Conservation (phyloP, 2,113 vertebrate species). For the Ursus arctos region DNA sequence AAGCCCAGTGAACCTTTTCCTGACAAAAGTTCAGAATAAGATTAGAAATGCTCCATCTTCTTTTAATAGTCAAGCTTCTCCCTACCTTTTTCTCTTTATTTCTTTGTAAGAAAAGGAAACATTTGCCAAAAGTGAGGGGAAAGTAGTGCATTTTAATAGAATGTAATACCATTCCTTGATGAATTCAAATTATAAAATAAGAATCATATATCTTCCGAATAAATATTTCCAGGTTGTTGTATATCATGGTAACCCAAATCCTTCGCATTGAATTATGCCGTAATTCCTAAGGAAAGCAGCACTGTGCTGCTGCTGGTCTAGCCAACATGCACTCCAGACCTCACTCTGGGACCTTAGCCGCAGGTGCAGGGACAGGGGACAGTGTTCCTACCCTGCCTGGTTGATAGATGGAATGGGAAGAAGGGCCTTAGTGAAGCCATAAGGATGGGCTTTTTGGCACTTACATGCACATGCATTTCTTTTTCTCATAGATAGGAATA, state of each 20-base stretch:
- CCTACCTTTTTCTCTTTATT: background rate
- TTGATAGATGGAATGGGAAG: background rate
- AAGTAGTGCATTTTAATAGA: background rate
- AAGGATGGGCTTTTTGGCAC: conserved; percentile 26
- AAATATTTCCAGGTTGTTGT: background rate
- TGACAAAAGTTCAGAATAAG: background rate
- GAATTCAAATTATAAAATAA: conserved; percentile 33
- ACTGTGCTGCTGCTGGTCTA: background rate
- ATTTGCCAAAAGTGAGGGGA: background rate
- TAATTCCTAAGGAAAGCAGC: background rate
- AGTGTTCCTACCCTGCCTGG: background rate
- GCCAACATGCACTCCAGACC: background rate
- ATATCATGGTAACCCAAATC: background rate
- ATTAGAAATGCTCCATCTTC: background rate
- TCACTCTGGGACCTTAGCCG: background rate
- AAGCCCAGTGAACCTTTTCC: background rate
- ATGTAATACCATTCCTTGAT: background rate
- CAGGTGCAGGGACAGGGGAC: background rate
- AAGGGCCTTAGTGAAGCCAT: background rate
- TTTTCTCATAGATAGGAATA: background rate
- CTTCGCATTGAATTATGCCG: background rate
- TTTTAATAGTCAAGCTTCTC: background rate
- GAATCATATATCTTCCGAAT: background rate
- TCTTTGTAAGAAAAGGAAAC: background rate
- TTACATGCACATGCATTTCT: conserved; percentile 35